A percentile compares a stretch with the other conserved stretches of the same genome.
Conservation (phyloP, 2,888 invertebrate species). For the Hetaerina titia region DNA sequence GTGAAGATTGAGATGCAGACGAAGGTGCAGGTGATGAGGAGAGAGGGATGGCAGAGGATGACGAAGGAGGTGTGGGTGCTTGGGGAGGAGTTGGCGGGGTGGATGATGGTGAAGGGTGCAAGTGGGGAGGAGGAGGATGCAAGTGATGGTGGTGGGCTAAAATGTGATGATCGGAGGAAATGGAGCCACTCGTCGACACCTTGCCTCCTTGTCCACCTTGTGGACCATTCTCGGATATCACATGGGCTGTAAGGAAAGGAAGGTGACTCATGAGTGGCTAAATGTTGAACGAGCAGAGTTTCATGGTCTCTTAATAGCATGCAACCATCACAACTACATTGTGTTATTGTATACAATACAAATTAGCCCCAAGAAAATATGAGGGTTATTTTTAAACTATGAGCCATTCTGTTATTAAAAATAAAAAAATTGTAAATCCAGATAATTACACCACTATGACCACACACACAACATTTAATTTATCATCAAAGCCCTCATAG, state of each 20-base stretch:
- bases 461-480: too few relatives aligned
- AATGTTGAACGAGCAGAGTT: background rate
- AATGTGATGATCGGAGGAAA: constrained; percentile 69
- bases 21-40: constrained; percentile 76
- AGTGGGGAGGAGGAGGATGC: background rate
- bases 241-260: constrained; percentile 50
- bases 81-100: constrained; percentile 71
- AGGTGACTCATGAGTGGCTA: background rate
- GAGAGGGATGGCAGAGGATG: constrained; percentile 69
- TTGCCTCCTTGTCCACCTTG: constrained; percentile 35
- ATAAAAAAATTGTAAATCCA: too few relatives aligned
- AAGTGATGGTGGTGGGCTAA: constrained; percentile 55
- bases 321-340: background rate
- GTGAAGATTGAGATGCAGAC: constrained; percentile 75
- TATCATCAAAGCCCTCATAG: too few relatives aligned
- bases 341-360: background rate
- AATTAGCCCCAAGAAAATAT: background rate
- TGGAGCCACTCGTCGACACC: constrained; percentile 68
- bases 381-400: background rate
- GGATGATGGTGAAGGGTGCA: constrained; percentile 73
- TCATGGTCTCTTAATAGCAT: background rate
- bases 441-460: too few relatives aligned
- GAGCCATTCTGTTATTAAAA: too few relatives aligned
- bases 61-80: constrained; percentile 70
- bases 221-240: constrained; percentile 57